Evolutionary conservation across 92 coral and sea anemone genomes (phyloP).

Genomic region (Palythoa heliodiscus): DNA sequence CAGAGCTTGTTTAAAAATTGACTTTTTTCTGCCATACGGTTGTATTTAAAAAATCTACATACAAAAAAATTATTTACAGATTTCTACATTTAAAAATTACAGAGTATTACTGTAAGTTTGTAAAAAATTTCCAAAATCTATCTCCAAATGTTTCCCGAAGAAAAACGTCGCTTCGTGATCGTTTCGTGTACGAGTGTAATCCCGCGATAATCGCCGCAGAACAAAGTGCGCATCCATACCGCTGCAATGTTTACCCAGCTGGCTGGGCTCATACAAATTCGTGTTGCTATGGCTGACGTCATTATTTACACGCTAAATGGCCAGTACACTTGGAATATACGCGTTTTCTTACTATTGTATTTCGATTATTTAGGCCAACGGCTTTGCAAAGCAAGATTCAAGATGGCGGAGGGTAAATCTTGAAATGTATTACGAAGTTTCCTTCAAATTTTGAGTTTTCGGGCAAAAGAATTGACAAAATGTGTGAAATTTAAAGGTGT

Average conservation of each 20-base stretch:
- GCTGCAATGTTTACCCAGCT: not conserved
- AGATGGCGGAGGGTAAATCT: not conserved
- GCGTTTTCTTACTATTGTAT: not conserved
- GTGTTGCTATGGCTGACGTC: not conserved
- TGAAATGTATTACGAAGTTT: not conserved
- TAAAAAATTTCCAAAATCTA: not conserved
- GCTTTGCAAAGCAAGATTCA: conserved; percentile 1
- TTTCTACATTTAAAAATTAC: not conserved
- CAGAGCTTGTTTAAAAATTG: not conserved
- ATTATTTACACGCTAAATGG: not conserved
- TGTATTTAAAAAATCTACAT: too few relatives aligned
- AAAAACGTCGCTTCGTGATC: not conserved
- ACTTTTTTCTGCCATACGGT: not conserved
- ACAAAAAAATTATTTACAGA: not conserved
- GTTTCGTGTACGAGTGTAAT: too few relatives aligned
- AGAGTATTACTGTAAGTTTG: not conserved
- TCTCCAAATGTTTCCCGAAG: not conserved
- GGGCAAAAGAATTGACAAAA: not conserved
- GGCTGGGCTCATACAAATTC: not conserved
- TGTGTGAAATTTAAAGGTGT: not conserved
- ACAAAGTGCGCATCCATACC: not conserved
- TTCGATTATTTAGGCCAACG: not conserved
- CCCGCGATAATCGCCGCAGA: not conserved
- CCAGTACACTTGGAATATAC: not conserved
- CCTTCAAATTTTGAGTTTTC: not conserved